Evolutionary conservation across 2,113 vertebrate genomes (phyloP), one percentile per base, ranked within the genome.

Genomic region (Corydoras maculifer): DNA sequence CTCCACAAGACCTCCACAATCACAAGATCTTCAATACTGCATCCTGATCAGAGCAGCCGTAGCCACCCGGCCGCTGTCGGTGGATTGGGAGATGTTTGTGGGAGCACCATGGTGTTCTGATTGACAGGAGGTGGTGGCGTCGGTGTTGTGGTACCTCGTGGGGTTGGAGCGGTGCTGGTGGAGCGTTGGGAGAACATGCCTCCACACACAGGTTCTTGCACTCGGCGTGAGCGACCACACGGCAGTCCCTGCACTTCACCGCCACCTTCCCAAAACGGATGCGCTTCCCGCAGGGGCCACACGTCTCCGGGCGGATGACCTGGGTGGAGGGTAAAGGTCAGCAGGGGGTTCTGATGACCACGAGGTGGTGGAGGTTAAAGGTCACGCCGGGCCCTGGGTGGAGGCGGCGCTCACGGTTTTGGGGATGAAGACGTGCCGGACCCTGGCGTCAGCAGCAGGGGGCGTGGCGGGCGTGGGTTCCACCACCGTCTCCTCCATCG

Each of bases 301-400:
- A 95, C 0, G 76, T 82, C 80, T 93, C 92, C 0, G 92, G 88
- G 13, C 90, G 86, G 77, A 95, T 94, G 75, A 95, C 88, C 93
- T 94, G 78, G 30, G 50, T 12, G 2, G 9, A n/a, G 8, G 14
- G 3, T 14, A 2, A n/a, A 14, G n/a, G 54, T 57, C 14, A 57
- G 3, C 14, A 62, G 12, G 30, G 30, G 31, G 59, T 2, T 13
- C 12, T 13, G 7, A 5, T 31, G 29, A 15, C 4, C 4, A 43
- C 7, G 7, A 75, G 43, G 50, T 12, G 30, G 50, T 12, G 2
- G 9, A n/a, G 8, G 14, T 7, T 14, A 5, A n/a, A 14, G n/a
- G 54, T 57, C 14, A 57, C 1, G 3, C 14, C 32, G 12, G 30
- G 30, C 0, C 25, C 55, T 8, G 7, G 18, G 30, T 12, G 32